phyloP scores from a whole-genome alignment of 2,797 vertebrate species.

The Sebastes hubbsi region DNA sequence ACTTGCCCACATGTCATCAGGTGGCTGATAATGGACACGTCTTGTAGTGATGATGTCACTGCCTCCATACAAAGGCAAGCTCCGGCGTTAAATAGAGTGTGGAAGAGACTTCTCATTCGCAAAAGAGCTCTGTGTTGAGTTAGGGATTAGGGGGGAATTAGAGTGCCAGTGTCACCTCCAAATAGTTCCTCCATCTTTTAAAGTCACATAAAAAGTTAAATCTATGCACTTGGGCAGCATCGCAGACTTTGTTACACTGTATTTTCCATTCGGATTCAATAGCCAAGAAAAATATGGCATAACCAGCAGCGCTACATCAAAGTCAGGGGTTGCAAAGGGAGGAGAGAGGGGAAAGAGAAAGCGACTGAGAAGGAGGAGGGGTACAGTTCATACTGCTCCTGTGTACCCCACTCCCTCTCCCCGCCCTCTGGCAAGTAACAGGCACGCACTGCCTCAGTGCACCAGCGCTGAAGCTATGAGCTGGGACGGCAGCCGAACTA shows the following conservation, averaged over 20 bases:
- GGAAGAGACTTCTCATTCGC: constrained; percentile 69
- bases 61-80: constrained; percentile 57
- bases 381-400: constrained; percentile 58
- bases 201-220: constrained; percentile 74
- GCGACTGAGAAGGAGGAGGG: constrained; percentile 42
- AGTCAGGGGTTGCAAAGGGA: constrained; percentile 67
- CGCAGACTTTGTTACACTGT: constrained; percentile 82
- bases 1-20: constrained; percentile 69
- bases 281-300: constrained; percentile 91
- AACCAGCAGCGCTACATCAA: constrained; percentile 86
- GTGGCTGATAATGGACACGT: constrained; percentile 72
- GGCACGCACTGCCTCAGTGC: constrained; percentile 46
- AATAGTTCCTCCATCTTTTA: constrained; percentile 75
- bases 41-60: constrained; percentile 73
- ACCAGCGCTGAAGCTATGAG: constrained; percentile 44
- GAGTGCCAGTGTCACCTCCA: constrained; percentile 75
- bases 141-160: constrained; percentile 76
- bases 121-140: constrained; percentile 75
- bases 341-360: constrained; percentile 54
- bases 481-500: constrained; percentile 56
- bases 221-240: constrained; percentile 72
- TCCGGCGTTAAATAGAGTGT: constrained; percentile 54
- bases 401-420: constrained; percentile 81
- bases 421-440: constrained; percentile 80
- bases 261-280: constrained; percentile 83